These are phyloP conservation scores for Leptodactylus fuscus DNA, from an alignment of 2,113 vertebrate species.

Conservation along the genomic window DNA sequence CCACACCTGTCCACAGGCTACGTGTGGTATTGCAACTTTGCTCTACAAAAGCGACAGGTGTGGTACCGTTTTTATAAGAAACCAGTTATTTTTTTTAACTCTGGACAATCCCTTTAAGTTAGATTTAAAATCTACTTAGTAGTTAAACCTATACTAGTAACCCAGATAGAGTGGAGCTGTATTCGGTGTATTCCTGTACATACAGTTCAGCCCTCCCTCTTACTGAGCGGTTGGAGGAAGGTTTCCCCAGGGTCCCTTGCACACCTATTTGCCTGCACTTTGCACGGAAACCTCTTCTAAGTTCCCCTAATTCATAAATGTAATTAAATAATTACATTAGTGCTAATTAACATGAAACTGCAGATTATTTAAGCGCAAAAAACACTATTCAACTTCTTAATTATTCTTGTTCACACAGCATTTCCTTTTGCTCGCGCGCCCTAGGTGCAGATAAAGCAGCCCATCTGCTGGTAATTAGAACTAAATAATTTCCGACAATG, in stretches of 20 bases:
- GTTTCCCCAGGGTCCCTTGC: slow-evolving; percentile 2
- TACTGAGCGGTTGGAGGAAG: background rate
- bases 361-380: slow-evolving; percentile 96
- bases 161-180: background rate
- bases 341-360: slow-evolving; percentile 97
- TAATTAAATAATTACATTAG: slow-evolving; percentile 99
- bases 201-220: background rate
- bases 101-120: too few relatives aligned
- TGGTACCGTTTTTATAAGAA: too few relatives aligned
- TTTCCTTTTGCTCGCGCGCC: slow-evolving; percentile 98
- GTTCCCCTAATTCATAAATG: slow-evolving; percentile 92
- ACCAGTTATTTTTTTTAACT: too few relatives aligned
- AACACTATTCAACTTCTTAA: slow-evolving; percentile 99
- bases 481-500: slow-evolving; percentile 98
- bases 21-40: too few relatives aligned
- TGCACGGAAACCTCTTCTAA: slow-evolving; percentile 65
- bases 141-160: too few relatives aligned
- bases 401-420: slow-evolving; percentile 99
- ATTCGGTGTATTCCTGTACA: slow-evolving; percentile 20
- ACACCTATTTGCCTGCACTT: slow-evolving; percentile 68
- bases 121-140: too few relatives aligned
- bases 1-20: too few relatives aligned
- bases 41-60: too few relatives aligned
- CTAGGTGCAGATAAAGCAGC: slow-evolving; percentile 99
- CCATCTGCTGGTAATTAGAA: slow-evolving; percentile 99